phyloP scores from a whole-genome alignment of 2,797 vertebrate genomes.

The Pelodytes ibericus region DNA sequence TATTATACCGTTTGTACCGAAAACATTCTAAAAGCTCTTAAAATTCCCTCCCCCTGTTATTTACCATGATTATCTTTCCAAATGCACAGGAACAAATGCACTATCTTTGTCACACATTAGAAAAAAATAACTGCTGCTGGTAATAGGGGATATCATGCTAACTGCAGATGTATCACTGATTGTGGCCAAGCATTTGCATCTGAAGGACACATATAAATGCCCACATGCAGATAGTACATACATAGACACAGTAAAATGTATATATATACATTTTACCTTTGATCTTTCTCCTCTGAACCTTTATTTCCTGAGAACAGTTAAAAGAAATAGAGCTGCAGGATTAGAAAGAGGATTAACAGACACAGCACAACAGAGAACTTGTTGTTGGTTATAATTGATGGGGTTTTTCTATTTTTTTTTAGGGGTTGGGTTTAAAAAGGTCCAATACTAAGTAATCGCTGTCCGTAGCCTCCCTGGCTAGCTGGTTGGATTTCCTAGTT shows the following conservation, averaged over 20 bases:
- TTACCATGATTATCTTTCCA: constrained; percentile 52
- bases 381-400: too few species aligned
- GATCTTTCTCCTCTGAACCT: too few species aligned
- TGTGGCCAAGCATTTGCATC: constrained; percentile 14
- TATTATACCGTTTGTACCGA: constrained; percentile 55
- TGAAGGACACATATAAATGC: neutral
- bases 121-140: constrained; percentile 38
- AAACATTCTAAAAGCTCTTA: constrained; percentile 57
- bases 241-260: neutral
- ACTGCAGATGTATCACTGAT: constrained; percentile 36
- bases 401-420: too few species aligned
- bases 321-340: too few species aligned
- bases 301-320: too few species aligned
- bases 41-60: constrained; percentile 53
- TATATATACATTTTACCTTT: neutral
- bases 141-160: constrained; percentile 34
- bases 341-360: too few species aligned
- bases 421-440: too few species aligned
- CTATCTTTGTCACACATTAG: constrained; percentile 45
- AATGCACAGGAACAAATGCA: constrained; percentile 36
- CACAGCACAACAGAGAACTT: too few species aligned
- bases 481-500: too few species aligned
- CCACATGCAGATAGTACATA: neutral
- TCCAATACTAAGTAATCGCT: too few species aligned
- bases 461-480: too few species aligned